A percentile compares a stretch with the other conserved stretches of the same genome.
Conservation (phyloP, 2,797 vertebrate species). For the Micropoecilia bifurca region DNA sequence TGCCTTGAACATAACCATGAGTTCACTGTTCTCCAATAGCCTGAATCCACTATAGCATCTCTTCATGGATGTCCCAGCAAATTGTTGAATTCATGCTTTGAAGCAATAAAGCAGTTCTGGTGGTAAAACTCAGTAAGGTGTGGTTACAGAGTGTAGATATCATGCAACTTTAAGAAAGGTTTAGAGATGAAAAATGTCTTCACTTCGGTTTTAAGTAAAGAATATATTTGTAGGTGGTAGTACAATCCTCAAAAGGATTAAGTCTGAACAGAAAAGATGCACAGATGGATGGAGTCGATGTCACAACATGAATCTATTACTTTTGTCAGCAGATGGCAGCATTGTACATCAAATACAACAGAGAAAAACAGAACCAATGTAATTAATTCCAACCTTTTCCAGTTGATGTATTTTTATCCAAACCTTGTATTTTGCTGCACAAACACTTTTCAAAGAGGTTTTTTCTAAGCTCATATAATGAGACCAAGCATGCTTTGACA, state of each 20-base stretch:
- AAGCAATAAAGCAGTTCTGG: not conserved
- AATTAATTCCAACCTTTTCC: constrained; percentile 62
- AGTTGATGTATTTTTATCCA: constrained; percentile 79
- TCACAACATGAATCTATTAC: not conserved
- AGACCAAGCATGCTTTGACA: constrained; percentile 62
- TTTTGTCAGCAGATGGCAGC: constrained; percentile 76
- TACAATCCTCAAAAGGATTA: not conserved
- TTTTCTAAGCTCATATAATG: constrained; percentile 17
- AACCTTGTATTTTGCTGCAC: not conserved
- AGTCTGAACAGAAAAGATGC: not conserved
- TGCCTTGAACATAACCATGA: not conserved
- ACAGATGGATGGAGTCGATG: not conserved
- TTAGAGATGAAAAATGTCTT: not conserved
- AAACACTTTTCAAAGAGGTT: not conserved
- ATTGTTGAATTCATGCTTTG: not conserved
- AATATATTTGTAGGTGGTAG: not conserved
- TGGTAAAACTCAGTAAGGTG: not conserved
- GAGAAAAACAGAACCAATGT: constrained; percentile 22
- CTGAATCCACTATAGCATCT: not conserved
- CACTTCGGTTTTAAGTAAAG: not conserved
- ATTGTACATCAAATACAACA: constrained; percentile 66
- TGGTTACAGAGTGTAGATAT: not conserved
- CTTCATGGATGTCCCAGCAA: not conserved
- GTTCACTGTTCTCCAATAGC: not conserved
- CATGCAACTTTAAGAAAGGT: not conserved